phyloP scores from a whole-genome alignment of 1,140 invertebrate genomes.

The Atta cephalotes region DNA sequence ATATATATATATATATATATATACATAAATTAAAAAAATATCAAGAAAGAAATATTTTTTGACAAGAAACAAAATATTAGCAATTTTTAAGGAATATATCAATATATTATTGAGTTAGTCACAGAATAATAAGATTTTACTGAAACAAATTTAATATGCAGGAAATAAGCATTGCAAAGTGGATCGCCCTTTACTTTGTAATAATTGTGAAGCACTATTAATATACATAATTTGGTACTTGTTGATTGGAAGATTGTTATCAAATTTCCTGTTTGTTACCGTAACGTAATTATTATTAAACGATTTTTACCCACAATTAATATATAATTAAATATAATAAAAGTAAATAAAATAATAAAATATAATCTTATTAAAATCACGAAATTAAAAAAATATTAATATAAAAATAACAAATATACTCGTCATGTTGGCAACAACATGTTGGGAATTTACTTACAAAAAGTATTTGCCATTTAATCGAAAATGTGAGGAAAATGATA shows the following conservation, averaged over 20 bases:
- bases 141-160: neutral
- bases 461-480: conserved; percentile 27
- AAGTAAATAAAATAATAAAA: conserved; percentile 4
- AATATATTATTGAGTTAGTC: neutral
- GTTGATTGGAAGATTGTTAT: conserved; percentile 9
- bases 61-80: neutral
- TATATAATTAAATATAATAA: conserved; percentile 1
- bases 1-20: no score
- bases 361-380: conserved; percentile 13
- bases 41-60: neutral
- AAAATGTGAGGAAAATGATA: conserved; percentile 14
- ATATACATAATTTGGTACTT: neutral
- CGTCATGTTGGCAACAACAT: neutral
- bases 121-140: neutral
- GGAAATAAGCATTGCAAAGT: neutral
- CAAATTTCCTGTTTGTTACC: neutral
- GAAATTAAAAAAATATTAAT: neutral
- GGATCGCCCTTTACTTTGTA: neutral
- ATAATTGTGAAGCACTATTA: neutral
- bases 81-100: neutral
- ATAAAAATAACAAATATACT: neutral
- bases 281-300: neutral
- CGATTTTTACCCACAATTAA: neutral
- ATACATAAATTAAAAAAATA: no score
- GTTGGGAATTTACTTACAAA: neutral